Conservation (phyloP, 2,113 vertebrate species). For the Rhadina sibilatrix region DNA sequence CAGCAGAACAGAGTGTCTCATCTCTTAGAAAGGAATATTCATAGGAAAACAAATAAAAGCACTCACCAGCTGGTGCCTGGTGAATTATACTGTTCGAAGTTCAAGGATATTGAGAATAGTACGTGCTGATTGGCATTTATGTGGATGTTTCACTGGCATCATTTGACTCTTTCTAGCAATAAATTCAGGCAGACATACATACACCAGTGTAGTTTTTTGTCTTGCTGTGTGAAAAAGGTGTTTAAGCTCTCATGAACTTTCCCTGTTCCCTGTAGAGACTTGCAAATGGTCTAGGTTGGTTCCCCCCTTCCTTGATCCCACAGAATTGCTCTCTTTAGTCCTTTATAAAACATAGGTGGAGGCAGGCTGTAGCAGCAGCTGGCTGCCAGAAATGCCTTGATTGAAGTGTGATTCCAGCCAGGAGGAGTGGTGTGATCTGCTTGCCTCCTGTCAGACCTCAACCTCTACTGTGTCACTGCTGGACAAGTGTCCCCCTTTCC, state of each 20-base stretch:
- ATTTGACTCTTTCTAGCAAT: not conserved
- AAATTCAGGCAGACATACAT: not conserved
- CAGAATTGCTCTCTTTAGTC: not conserved
- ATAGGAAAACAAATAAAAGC: constrained; percentile 55
- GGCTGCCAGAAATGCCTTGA: not conserved
- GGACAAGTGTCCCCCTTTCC: not conserved
- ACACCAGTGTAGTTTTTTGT: not conserved
- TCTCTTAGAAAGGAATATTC: constrained; percentile 25
- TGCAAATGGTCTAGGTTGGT: not conserved
- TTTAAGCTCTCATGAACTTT: not conserved
- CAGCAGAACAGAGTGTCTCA: not conserved
- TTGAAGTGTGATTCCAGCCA: not conserved
- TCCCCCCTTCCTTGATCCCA: not conserved
- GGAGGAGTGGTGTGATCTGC: not conserved
- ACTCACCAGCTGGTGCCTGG: constrained; percentile 44
- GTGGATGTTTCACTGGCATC: not conserved
- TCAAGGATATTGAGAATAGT: not conserved
- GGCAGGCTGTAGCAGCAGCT: not conserved
- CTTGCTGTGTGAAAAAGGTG: not conserved
- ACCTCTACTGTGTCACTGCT: not conserved
- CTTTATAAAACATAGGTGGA: not conserved
- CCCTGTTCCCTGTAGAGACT: not conserved
- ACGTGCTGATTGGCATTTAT: not conserved
- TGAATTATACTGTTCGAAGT: not conserved
- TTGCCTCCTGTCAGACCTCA: not conserved